phyloP scores from a whole-genome alignment of 1,140 invertebrate genomes.

The Zaprionus vittiger region DNA sequence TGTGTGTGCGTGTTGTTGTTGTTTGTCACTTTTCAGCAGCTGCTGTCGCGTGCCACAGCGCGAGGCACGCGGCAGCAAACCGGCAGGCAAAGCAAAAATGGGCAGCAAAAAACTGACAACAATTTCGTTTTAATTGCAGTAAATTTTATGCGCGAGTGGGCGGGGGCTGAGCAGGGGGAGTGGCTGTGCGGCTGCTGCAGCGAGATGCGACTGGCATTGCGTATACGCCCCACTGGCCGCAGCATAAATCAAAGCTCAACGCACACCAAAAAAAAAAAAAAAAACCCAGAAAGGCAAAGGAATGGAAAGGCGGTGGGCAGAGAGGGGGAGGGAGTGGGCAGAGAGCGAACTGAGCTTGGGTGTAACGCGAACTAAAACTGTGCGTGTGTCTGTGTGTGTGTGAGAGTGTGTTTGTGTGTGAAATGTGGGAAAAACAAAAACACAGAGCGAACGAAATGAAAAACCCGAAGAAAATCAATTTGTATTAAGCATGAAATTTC shows the following conservation, averaged over 20 bases:
- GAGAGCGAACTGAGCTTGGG: too few relatives aligned
- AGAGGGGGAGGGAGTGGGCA: background rate
- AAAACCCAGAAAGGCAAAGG: conserved; percentile 9
- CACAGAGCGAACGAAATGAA: conserved; percentile 15
- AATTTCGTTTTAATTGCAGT: conserved; percentile 77
- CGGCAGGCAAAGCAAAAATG: background rate
- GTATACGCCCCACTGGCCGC: conserved; percentile 51
- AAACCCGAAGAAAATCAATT: conserved; percentile 68
- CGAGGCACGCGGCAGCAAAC: background rate
- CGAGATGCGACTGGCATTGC: conserved; percentile 17
- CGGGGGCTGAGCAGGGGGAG: background rate
- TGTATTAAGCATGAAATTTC: conserved; percentile 79
- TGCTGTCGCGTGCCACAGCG: conserved; percentile 56
- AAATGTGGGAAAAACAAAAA: conserved; percentile 20
- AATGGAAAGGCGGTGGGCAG: background rate
- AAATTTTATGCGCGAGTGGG: conserved; percentile 46
- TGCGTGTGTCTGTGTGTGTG: background rate
- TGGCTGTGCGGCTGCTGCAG: background rate
- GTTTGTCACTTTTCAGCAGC: conserved; percentile 52
- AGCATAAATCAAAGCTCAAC: conserved; percentile 55
- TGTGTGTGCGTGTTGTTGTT: conserved; percentile 41
- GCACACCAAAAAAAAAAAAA: conserved; percentile 23
- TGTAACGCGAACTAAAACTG: conserved; percentile 15
- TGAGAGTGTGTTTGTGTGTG: background rate
- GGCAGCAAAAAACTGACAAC: conserved; percentile 51